Evolutionary conservation across 2,113 vertebrate species (phyloP).

Genomic region (Plectropomus leopardus): DNA sequence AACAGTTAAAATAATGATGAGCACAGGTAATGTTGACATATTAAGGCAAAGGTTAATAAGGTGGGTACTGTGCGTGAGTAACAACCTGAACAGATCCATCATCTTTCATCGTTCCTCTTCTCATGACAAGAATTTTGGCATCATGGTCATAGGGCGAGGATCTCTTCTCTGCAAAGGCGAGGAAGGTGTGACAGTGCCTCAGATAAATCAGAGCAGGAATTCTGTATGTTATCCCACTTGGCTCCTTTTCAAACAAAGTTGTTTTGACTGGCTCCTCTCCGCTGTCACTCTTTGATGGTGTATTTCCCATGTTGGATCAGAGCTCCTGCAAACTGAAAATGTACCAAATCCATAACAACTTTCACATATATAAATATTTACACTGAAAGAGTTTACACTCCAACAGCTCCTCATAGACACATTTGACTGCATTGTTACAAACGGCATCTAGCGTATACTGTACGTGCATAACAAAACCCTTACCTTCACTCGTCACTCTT

Average conservation of each 20-base stretch:
- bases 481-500: constrained; percentile 70
- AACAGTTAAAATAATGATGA: constrained; percentile 3
- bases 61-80: not conserved
- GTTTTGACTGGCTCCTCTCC: constrained; percentile 77
- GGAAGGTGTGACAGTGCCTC: constrained; percentile 81
- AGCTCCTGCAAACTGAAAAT: constrained; percentile 54
- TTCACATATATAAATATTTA: no score
- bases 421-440: constrained; percentile 29
- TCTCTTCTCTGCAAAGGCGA: constrained; percentile 94
- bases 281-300: constrained; percentile 63
- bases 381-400: constrained; percentile 61
- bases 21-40: not conserved
- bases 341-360: constrained; percentile 5
- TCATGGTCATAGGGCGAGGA: constrained; percentile 84
- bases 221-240: constrained; percentile 87
- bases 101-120: constrained; percentile 81
- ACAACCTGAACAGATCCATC: constrained; percentile 85
- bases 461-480: constrained; percentile 14
- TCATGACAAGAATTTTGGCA: constrained; percentile 90
- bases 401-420: constrained; percentile 48
- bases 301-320: constrained; percentile 75
- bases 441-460: not conserved
- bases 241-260: constrained; percentile 86
- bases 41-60: not conserved
- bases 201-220: constrained; percentile 92